phyloP scores from a whole-genome alignment of 2,888 invertebrate genomes.

The Apomyelois bistriatella region DNA sequence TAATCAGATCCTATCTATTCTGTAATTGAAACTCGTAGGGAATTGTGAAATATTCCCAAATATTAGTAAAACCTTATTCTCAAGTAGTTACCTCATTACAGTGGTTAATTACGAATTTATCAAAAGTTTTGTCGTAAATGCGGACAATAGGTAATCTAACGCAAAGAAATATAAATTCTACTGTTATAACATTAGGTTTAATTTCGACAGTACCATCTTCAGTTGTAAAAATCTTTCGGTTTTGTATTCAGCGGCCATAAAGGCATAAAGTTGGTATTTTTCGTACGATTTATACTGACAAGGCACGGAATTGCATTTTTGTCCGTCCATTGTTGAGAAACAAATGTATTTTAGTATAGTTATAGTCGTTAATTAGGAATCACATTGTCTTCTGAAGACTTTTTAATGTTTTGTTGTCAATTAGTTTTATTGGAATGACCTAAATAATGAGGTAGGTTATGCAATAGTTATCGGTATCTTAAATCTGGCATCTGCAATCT shows the following conservation, averaged over 20 bases:
- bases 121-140: conserved; percentile 45
- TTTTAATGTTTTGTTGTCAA: background rate
- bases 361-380: conserved; percentile 39
- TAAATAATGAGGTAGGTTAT: background rate
- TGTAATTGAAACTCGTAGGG: too few relatives aligned
- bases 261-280: conserved; percentile 62
- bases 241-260: conserved; percentile 34
- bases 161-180: background rate
- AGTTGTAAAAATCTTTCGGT: conserved; percentile 8
- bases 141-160: background rate
- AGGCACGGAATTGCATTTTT: conserved; percentile 66
- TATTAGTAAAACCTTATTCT: conserved; percentile 23
- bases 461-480: too few relatives aligned
- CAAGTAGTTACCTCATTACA: conserved; percentile 34
- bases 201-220: conserved; percentile 14
- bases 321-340: conserved; percentile 48
- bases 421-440: background rate
- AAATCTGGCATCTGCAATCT: too few relatives aligned
- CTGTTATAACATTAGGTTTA: background rate
- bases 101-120: conserved; percentile 57
- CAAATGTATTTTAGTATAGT: conserved; percentile 45
- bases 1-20: too few relatives aligned
- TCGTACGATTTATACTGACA: conserved; percentile 66
- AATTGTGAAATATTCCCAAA: background rate
- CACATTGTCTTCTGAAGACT: conserved; percentile 12